Percentiles rank a stretch among this genome's conserved stretches.
Evolutionary conservation across 1,140 invertebrate species (phyloP).

Genomic region (Cheumatopsyche charites): DNA sequence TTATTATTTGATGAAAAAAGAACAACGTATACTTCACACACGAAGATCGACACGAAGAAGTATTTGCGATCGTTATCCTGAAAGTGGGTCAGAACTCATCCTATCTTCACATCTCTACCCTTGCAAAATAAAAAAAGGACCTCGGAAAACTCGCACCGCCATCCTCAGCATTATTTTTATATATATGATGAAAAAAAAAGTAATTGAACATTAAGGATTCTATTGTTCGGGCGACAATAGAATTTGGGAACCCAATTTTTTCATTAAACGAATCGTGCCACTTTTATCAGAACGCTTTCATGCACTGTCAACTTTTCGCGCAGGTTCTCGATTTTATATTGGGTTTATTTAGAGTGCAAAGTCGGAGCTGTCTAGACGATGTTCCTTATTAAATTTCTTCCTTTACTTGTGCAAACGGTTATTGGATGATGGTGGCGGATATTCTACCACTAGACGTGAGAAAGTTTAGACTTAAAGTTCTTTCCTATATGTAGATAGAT

Average conservation of each 20-base stretch:
- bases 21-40: not conserved
- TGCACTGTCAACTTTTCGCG: no score
- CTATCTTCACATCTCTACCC: not conserved
- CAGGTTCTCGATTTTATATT: no score
- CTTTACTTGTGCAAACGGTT: no score
- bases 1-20: not conserved
- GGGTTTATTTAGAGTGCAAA: no score
- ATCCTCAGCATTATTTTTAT: not conserved
- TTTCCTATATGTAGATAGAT: no score
- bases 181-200: not conserved
- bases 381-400: no score
- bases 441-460: no score
- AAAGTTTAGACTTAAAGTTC: no score
- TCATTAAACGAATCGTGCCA: not conserved
- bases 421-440: no score
- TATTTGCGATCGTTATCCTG: slow-evolving; percentile 2
- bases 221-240: not conserved
- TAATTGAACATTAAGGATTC: slow-evolving; percentile 3
- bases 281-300: not conserved
- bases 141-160: not conserved
- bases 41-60: not conserved
- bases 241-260: no score
- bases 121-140: not conserved
- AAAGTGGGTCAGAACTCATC: slow-evolving; percentile 7
- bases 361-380: no score